Conservation (phyloP, 2,797 vertebrate genomes). For the Pristis pectinata region DNA sequence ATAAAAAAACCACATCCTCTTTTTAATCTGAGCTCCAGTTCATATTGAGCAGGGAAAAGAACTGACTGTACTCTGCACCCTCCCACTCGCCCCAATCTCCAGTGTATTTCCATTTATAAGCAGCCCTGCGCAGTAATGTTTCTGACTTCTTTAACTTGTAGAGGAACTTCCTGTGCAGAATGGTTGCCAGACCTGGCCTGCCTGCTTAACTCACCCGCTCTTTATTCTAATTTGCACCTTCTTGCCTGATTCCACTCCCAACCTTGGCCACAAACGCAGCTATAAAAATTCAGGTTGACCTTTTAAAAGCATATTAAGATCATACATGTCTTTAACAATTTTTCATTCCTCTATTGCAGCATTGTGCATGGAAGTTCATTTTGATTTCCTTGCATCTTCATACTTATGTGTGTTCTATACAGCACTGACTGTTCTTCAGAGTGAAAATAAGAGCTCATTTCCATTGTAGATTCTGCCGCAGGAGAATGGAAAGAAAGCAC, state of each 20-base stretch:
- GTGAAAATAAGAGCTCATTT: not conserved
- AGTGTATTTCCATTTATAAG: not conserved
- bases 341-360: not conserved
- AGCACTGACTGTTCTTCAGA: not conserved
- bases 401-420: not conserved
- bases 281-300: not conserved
- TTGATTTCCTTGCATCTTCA: not conserved
- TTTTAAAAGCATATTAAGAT: not conserved
- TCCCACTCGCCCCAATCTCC: too few species aligned
- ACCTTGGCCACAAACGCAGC: not conserved
- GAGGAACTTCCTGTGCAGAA: not conserved
- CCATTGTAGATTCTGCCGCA: not conserved
- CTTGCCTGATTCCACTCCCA: too few species aligned
- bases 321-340: not conserved
- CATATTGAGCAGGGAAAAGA: not conserved
- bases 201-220: too few species aligned
- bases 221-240: too few species aligned
- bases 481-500: not conserved
- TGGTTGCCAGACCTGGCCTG: too few species aligned
- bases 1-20: not conserved
- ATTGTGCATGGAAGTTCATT: not conserved
- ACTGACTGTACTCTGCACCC: too few species aligned
- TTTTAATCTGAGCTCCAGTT: not conserved
- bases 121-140: too few species aligned
- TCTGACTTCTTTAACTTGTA: too few species aligned